Base-by-base conservation (phyloP, 2,797 vertebrate genomes). In the Hippocampus kuda region DNA sequence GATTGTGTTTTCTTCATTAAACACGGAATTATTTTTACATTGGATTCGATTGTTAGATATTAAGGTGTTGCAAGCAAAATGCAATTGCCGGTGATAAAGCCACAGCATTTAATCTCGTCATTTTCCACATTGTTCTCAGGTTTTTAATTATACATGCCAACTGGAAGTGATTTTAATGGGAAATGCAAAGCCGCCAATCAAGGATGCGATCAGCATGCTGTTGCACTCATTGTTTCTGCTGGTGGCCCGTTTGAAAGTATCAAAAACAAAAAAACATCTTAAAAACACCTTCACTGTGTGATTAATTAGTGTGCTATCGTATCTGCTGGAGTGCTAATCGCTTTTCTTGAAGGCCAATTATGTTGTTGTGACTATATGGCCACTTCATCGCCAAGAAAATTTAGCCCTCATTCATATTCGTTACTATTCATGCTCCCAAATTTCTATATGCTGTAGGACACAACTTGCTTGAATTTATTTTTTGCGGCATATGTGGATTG, bases 281-380 rank as follows among this genome's bases (percentile, higher is more conserved):
- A 6, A 34, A 34, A 34, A 5, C 22, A 11, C 10, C 1, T 42
- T 63, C 38, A 24, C 5, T 22, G 15, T 64, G 62, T 64, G 22
- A 44, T 64, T 46, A 44, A 46, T 64, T 64, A 42, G 62, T 42
- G 22, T 2, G 9, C 60, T n/a, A 41, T 11, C 6, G n/a, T n/a
- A 53, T 22, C 10, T 60, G 57, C 56, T 5, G 15, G 56, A 59
- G 20, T 63, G 61, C 38, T 63, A 63, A 63, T 63, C 61, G 38
- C 61, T 24, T 44, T 8, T 24, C 41, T 64, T 44, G 8, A 60
- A 60, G 26, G 27, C 15, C 57, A 60, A 34, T 60, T 60, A 60
- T 26, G 62, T 64, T 44, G 41, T 63, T 63, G 11, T 22, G 12
- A 4, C 12, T 18, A 48, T 18, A 46, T 42, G 63, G 63, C 42